Base-by-base conservation (phyloP, 2,113 vertebrate genomes). In the Dissostichus mawsoni region DNA sequence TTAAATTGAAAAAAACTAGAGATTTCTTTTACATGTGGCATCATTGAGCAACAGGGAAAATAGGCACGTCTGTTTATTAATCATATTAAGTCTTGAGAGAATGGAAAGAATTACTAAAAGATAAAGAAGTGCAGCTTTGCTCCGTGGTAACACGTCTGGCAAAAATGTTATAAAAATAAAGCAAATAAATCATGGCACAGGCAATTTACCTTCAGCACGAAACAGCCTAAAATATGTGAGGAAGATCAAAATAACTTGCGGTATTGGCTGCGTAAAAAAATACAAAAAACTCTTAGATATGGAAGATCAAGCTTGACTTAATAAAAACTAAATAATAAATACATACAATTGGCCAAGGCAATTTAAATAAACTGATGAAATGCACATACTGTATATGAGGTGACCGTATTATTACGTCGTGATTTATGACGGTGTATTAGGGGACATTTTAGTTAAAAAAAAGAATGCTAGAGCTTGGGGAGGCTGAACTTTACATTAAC, bases 1-100 rank as follows among this genome's bases (percentile, higher is more conserved):
- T 92, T 82, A 92, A 90, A 90, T 73, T 80, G 61, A 18, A 59
- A 52, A 80, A 72, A 83, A 67, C 9, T 59, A 69, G 52, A 76
- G 67, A 53, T 76, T 50, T 78, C 45, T 82, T 80, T 69, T 45
- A 45, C 53, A 53, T 67, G 72, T 69, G 53, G 59, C 41, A 3
- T 80, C 18, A 53, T 33, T 63, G 29, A 78, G 75, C 61, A 52
- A 74, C 50, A 63, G 55, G 74, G 52, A 76, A 48, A 52, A 67
- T 10, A 66, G 56, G 20, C 51, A 58, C 47, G 29, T 71, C 52
- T n/a, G 44, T 82, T 61, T 57, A 33, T 62, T 12, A 62, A 62
- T 50, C 18, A 20, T 41, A n/a, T 14, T 13, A 25, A 61, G 17
- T 51, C 41, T 80, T 20, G 13, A 47, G 55, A 58, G 16, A 56